A percentile compares a stretch with the other conserved stretches of the same genome.
Conservation (phyloP, 2,113 vertebrate species). For the Chitala chitala region DNA sequence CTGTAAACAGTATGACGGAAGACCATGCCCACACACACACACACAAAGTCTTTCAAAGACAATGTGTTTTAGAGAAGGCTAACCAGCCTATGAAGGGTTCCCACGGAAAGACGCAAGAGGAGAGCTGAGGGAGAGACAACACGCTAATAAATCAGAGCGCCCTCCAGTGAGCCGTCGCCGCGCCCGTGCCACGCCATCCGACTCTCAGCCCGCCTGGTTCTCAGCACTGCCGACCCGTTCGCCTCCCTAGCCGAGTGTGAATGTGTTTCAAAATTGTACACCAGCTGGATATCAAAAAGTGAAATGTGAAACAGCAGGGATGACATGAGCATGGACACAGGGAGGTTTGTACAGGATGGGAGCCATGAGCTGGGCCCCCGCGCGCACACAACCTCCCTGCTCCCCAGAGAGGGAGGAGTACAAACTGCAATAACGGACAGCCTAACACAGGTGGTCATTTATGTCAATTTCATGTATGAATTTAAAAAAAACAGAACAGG, state of each 20-base stretch:
- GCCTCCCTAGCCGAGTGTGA: too few relatives aligned
- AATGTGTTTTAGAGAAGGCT: neutral
- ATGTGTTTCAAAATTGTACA: too few relatives aligned
- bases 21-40: neutral
- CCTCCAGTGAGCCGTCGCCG: neutral
- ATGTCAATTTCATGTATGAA: too few relatives aligned
- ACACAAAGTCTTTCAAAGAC: neutral
- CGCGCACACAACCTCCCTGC: neutral
- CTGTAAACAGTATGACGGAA: neutral
- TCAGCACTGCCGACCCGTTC: too few relatives aligned
- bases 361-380: constrained; percentile 65
- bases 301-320: too few relatives aligned
- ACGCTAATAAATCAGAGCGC: constrained; percentile 7
- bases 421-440: neutral
- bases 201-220: too few relatives aligned
- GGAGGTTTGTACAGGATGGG: too few relatives aligned
- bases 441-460: too few relatives aligned
- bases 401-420: too few relatives aligned
- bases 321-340: too few relatives aligned
- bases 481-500: neutral
- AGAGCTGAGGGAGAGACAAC: neutral
- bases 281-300: too few relatives aligned
- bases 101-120: neutral
- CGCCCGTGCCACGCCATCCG: neutral
- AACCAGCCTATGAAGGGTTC: constrained; percentile 3